Evolutionary conservation across 2,797 vertebrate species (phyloP).

Genomic region (Hephaestus fuliginosus): DNA sequence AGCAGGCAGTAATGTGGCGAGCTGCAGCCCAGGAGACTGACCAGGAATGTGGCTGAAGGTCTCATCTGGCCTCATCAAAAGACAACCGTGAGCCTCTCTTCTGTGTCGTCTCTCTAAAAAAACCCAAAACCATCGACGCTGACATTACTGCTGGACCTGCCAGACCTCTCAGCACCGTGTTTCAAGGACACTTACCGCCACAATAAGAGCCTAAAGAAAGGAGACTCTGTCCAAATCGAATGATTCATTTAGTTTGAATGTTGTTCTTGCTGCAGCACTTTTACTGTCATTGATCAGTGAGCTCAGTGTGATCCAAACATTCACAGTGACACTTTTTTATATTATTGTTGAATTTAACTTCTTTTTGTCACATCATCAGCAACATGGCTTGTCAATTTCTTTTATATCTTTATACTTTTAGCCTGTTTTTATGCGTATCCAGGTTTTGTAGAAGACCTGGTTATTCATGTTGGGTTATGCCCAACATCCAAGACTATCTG

Average conservation of each 20-base stretch:
- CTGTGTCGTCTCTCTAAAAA: slow-evolving; percentile 34
- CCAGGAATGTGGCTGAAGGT: slow-evolving; percentile 77
- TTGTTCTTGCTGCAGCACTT: not conserved
- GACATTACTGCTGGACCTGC: slow-evolving; percentile 36
- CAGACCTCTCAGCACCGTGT: slow-evolving; percentile 34
- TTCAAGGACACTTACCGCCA: not conserved
- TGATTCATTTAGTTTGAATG: not conserved
- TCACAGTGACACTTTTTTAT: too few relatives aligned
- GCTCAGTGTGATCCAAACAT: too few relatives aligned
- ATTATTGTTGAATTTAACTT: too few relatives aligned
- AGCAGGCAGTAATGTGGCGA: slow-evolving; percentile 79
- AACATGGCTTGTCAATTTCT: not conserved
- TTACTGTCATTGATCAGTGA: not conserved
- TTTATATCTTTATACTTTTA: not conserved
- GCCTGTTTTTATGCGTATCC: not conserved
- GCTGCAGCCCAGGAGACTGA: slow-evolving; percentile 75
- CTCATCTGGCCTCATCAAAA: slow-evolving; percentile 78
- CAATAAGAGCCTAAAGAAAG: not conserved
- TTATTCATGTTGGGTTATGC: not conserved
- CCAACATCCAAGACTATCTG: too few relatives aligned
- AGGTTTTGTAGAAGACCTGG: not conserved
- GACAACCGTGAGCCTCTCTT: slow-evolving; percentile 29
- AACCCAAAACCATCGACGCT: slow-evolving; percentile 29
- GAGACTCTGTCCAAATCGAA: not conserved
- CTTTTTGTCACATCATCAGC: not conserved